phyloP scores from a whole-genome alignment of 2,888 invertebrate genomes.

The Melanostoma scalare region DNA sequence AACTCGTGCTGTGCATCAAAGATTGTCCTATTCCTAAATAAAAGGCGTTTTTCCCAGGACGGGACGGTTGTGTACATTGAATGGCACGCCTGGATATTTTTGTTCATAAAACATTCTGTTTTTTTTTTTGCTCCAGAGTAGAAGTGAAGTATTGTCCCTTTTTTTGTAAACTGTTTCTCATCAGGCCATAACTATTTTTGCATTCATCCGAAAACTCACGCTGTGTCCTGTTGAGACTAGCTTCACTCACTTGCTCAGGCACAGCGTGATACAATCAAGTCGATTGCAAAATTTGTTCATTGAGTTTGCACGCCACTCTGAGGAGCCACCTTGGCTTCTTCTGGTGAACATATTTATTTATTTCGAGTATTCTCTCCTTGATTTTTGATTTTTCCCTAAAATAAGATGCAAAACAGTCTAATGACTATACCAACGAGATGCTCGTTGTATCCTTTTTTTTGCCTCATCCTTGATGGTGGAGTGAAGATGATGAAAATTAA shows the following conservation, averaged over 20 bases:
- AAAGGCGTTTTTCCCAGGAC: constrained; percentile 15
- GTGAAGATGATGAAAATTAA: constrained; percentile 52
- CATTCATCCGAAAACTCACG: constrained; percentile 12
- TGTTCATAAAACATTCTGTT: constrained; percentile 43
- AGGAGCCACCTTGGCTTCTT: constrained; percentile 38
- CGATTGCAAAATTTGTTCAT: constrained; percentile 50
- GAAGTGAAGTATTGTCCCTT: constrained; percentile 2
- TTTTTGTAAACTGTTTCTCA: background rate
- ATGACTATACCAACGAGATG: constrained; percentile 48
- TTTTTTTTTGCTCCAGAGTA: constrained; percentile 14
- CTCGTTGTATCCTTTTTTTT: constrained; percentile 33
- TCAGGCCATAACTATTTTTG: background rate
- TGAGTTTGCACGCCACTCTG: constrained; percentile 8
- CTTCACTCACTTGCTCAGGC: constrained; percentile 30
- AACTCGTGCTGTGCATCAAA: constrained; percentile 57
- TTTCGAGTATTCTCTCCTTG: background rate
- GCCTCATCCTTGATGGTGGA: background rate
- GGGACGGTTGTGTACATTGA: constrained; percentile 21
- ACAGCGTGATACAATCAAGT: constrained; percentile 59
- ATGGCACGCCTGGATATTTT: constrained; percentile 56
- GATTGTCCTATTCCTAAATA: constrained; percentile 14
- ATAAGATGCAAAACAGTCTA: constrained; percentile 54
- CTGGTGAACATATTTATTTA: constrained; percentile 37
- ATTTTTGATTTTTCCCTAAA: constrained; percentile 38
- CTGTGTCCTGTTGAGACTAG: constrained; percentile 26